phyloP scores from a whole-genome alignment of 2,888 invertebrate species.

The Coelinius sp. region DNA sequence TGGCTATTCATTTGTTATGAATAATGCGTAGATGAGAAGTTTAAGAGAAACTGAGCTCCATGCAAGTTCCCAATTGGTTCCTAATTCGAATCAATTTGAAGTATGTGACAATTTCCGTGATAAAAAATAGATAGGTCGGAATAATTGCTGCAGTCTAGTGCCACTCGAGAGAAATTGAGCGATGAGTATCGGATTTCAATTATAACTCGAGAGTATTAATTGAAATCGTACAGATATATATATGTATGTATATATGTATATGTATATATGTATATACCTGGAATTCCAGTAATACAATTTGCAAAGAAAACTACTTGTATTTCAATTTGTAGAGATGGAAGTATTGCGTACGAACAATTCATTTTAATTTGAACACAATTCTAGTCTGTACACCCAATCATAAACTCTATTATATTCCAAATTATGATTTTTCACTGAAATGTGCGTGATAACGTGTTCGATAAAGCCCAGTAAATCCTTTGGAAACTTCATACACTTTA shows the following conservation, averaged over 20 bases:
- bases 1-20: too few species aligned
- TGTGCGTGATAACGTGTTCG: not conserved
- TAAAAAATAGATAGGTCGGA: not conserved
- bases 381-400: too few species aligned
- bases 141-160: not conserved
- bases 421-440: constrained; percentile 1
- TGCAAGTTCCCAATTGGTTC: too few species aligned
- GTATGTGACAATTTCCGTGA: constrained; percentile 28
- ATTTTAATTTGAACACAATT: too few species aligned
- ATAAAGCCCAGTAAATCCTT: not conserved
- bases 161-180: constrained; percentile 32
- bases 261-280: constrained; percentile 9
- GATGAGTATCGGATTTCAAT: constrained; percentile 45
- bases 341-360: too few species aligned
- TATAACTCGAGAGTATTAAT: constrained; percentile 28
- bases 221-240: too few species aligned
- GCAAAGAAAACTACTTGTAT: not conserved
- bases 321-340: too few species aligned
- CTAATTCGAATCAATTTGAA: too few species aligned
- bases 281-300: not conserved
- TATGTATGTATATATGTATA: too few species aligned
- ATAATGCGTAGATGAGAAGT: too few species aligned
- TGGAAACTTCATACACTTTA: constrained; percentile 5
- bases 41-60: too few species aligned
- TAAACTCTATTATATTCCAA: too few species aligned